Evolutionary conservation across 2,888 invertebrate genomes (phyloP), one percentile per base, ranked within the genome.

Genomic region (Halictus ligatus): DNA sequence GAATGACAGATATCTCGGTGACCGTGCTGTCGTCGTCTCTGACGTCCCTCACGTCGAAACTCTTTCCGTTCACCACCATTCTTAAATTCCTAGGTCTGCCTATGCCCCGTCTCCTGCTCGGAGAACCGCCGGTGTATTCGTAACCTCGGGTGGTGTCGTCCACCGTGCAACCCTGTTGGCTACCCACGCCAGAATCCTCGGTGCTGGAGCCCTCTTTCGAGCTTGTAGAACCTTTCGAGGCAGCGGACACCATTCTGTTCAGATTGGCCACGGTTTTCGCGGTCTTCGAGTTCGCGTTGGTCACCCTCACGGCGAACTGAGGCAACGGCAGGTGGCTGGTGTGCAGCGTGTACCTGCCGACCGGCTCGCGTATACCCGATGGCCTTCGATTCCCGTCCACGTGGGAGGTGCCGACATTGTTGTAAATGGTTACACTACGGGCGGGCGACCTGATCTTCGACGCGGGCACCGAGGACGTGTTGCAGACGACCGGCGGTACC

Each of bases 281-380:
- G 75, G 96, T 96, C 95, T 98, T 98, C 10, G 97, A 92, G 81
- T 96, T 95, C 96, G 97, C 90, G 96, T 96, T 86, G 96, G 95
- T 93, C 96, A 96, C 88, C 96, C 96, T 64, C 67, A 96, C 96
- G 35, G 97, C 96, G 92, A 96, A 97, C 95, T 98, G 98, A 0
- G 98, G 98, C 84, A 96, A 95, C 0, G 98, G 98, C 89, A 98
- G 95, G 92, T 97, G 97, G 81, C 97, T 97, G 50, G 97, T 97
- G 90, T 97, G 97, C 78, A 97, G 93, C 6, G 97, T 97, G 89
- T 96, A 97, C 94, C 97, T 97, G 74, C 95, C 95, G 1, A 95
- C 92, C 81, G 95, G 94, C 83, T 95, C 94, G n/a, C 94, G 94
- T 78, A 93, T 93, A 21, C 89, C 90, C 7, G 92, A 89, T 1